A percentile compares a stretch with the other conserved stretches of the same genome.
These are phyloP conservation scores for Camelus dromedarius DNA, from an alignment of 2,113 vertebrate species.

Conservation along the genomic window DNA sequence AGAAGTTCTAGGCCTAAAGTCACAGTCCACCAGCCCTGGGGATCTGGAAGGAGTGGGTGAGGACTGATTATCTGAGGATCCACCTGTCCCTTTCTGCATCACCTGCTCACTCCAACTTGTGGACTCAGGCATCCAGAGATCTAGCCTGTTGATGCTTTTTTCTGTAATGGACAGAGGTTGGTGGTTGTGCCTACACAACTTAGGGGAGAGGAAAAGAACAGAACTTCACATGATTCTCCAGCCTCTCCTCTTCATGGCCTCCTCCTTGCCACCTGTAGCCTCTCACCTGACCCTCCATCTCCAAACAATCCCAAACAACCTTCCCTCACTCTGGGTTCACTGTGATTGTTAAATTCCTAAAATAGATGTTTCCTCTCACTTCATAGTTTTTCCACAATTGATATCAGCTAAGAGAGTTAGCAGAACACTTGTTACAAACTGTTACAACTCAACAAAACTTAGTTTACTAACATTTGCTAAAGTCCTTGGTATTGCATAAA, in stretches of 20 bases:
- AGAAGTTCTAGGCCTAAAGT: not conserved
- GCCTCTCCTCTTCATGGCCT: not conserved
- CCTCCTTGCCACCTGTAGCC: not conserved
- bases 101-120: not conserved
- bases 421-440: not conserved
- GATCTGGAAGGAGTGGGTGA: not conserved
- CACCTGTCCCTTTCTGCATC: not conserved
- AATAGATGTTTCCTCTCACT: not conserved
- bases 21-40: not conserved
- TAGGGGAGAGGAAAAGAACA: not conserved
- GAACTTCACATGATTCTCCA: not conserved
- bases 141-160: not conserved
- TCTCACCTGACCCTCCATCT: not conserved
- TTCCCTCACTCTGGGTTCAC: not conserved
- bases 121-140: not conserved
- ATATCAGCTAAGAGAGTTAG: not conserved
- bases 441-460: not conserved
- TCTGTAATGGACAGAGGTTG: not conserved
- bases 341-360: not conserved
- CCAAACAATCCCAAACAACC: not conserved
- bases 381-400: not conserved
- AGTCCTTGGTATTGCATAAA: not conserved
- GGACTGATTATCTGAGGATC: not conserved
- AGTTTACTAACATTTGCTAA: not conserved
- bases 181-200: not conserved